Evolutionary conservation across 2,888 invertebrate genomes (phyloP).

Genomic region (Synanthedon andrenaeformis): DNA sequence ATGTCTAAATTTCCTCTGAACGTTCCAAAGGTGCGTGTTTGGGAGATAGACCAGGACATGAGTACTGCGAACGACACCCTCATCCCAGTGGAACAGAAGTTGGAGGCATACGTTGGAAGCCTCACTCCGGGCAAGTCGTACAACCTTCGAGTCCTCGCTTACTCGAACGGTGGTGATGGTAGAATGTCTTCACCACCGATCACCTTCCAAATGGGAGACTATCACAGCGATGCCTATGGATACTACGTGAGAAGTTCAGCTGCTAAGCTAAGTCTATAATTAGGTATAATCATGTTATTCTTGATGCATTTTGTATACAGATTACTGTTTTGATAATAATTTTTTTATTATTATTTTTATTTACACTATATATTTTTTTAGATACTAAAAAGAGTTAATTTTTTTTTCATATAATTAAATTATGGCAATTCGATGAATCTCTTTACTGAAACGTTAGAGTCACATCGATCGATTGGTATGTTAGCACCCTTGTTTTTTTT

Average conservation of each 20-base stretch:
- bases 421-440: no score
- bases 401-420: no score
- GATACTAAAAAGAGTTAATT: no score
- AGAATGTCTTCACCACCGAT: slow-evolving; percentile 95
- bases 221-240: slow-evolving; percentile 55
- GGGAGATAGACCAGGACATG: slow-evolving; percentile 96
- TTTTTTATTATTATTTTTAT: background rate
- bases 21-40: slow-evolving; percentile 83
- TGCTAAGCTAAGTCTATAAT: background rate
- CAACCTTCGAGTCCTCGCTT: slow-evolving; percentile 90
- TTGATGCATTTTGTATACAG: background rate
- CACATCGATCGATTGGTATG: no score
- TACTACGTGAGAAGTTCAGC: slow-evolving; percentile 43
- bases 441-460: no score
- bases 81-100: slow-evolving; percentile 78
- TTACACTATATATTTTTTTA: no score
- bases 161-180: slow-evolving; percentile 95
- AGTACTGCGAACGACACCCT: slow-evolving; percentile 90
- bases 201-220: slow-evolving; percentile 88
- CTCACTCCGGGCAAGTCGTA: slow-evolving; percentile 88
- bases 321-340: background rate
- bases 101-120: slow-evolving; percentile 81
- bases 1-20: no score
- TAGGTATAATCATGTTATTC: background rate
- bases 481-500: no score